Base-by-base conservation (phyloP, 2,113 vertebrate genomes). In the Malurus melanocephalus region DNA sequence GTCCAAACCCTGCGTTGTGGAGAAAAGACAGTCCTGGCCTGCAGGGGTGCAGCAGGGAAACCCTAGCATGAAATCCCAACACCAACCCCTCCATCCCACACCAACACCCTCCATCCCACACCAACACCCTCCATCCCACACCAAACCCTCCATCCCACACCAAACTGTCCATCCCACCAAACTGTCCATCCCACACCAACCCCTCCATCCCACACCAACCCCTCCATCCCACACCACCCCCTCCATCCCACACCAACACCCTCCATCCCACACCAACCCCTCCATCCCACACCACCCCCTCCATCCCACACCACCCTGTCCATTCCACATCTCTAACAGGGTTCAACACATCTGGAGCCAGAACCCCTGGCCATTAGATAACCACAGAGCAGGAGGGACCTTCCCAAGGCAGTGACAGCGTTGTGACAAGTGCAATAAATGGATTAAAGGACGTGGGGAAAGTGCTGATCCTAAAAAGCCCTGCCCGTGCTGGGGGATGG, bases 61-160 rank as follows among this genome's bases (percentile, higher is more conserved):
- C 42, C 30, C 42, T 11, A 53, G 48, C 30, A n/a, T 1, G 21
- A 85, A 40, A 57, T 45, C 20, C 69, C 2, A 1, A 2, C 1
- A 0, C 24, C 18, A 32, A 8, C 33, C 56, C 3, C 1, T 16
- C 65, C 56, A 10, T 45, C 59, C 87, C 45, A 2, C 1, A 0
- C 24, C 18, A 30, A 9, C 33, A 33, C 56, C 3, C 1, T 16
- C 65, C 56, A 10, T 45, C 59, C 87, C 45, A 3, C 19, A 57
- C 35, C 35, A 35, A 35, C 35, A 33, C 35, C 35, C 35, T 35
- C 35, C 35, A 35, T 35, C 35, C 35, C 35, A 35, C 35, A 35
- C 35, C 35, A 35, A 35, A 7, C 35, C 35, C 35, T 35, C 35
- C 35, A 35, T 35, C 35, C 35, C 35, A 35, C 35, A 35, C 35